Percentiles rank a stretch among this genome's conserved stretches.
Evolutionary conservation across 2,797 vertebrate genomes (phyloP).

Genomic region (Poeciliopsis paucimaculata): DNA sequence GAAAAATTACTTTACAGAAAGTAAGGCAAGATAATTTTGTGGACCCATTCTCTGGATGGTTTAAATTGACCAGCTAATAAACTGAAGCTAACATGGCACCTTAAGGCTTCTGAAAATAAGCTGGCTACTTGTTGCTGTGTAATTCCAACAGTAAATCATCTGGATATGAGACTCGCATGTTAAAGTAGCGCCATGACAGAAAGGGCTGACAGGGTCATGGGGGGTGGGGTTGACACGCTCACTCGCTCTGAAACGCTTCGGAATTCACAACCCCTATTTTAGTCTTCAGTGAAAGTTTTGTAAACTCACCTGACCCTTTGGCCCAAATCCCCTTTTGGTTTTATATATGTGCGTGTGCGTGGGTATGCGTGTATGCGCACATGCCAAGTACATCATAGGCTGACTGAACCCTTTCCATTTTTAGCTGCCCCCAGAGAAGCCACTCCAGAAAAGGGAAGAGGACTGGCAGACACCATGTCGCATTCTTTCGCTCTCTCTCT

Average conservation of each 20-base stretch:
- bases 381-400: conserved; percentile 68
- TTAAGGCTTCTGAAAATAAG: background rate
- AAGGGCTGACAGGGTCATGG: background rate
- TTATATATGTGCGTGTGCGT: conserved; percentile 37
- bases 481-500: conserved; percentile 51
- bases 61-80: background rate
- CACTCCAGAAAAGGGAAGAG: conserved; percentile 82
- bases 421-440: conserved; percentile 77
- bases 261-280: conserved; percentile 68
- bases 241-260: background rate
- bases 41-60: background rate
- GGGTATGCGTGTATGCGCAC: background rate
- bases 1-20: background rate
- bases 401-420: conserved; percentile 83
- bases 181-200: background rate
- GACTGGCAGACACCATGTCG: conserved; percentile 65
- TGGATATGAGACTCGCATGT: background rate
- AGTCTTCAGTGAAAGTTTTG: conserved; percentile 75
- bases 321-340: conserved; percentile 72
- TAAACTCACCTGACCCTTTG: conserved; percentile 77
- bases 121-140: background rate
- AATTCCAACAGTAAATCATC: background rate
- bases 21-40: background rate
- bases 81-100: background rate
- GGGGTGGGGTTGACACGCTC: background rate